Evolutionary conservation across 2,888 invertebrate species (phyloP).

Genomic region (Ochropleura plecta): DNA sequence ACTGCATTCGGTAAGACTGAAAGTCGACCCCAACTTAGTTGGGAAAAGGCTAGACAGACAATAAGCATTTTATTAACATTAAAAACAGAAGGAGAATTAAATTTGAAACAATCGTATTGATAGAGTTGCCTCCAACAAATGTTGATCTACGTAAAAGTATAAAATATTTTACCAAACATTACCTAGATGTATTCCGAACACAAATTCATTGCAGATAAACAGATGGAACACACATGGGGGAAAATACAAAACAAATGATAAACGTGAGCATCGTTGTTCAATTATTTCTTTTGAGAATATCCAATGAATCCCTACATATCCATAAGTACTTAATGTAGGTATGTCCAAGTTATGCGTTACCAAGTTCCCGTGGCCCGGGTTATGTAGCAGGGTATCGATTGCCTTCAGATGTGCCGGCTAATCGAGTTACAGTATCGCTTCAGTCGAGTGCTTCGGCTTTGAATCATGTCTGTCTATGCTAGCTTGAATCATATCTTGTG

Average conservation of each 20-base stretch:
- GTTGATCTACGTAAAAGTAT: no score
- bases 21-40: no score
- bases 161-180: background rate
- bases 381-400: slow-evolving; percentile 62
- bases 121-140: no score
- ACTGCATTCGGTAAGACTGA: no score
- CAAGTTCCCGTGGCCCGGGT: slow-evolving; percentile 26
- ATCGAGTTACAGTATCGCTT: slow-evolving; percentile 68
- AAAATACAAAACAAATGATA: background rate
- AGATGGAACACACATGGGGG: no score
- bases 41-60: no score
- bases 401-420: slow-evolving; percentile 65
- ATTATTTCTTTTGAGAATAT: background rate
- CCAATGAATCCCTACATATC: background rate
- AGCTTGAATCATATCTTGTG: slow-evolving; percentile 48
- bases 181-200: background rate
- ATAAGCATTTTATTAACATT: no score
- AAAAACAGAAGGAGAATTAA: no score
- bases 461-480: slow-evolving; percentile 53
- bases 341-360: slow-evolving; percentile 5
- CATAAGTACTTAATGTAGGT: background rate
- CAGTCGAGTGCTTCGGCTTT: slow-evolving; percentile 60
- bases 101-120: no score
- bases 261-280: background rate
- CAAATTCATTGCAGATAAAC: background rate